Base-by-base conservation (phyloP, 2,797 vertebrate species). In the Onychomys torridus region DNA sequence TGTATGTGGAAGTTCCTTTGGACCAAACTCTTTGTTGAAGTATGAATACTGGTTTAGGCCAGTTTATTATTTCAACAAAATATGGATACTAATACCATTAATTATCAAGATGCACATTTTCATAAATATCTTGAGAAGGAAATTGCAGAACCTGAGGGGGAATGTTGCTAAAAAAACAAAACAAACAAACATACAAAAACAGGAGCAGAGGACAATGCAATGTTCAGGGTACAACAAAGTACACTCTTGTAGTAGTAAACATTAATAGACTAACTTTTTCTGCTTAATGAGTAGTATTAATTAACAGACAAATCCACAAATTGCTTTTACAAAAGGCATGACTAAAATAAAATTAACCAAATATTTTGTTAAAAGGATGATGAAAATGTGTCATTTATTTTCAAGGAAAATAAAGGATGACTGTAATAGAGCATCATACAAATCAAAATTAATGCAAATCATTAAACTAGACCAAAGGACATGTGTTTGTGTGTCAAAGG, bases 321-420 rank as follows among this genome's bases (percentile, higher is more conserved):
- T 73, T 94, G 6, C 5, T 91, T 65, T 96, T 85, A 52, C 57
- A 90, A 93, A 94, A 90, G 37, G 6, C 8, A 87, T 9, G 55
- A 40, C 49, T 92, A 81, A 92, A 92, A 55, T 82, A 88, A 63
- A 46, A 52, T 87, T 77, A 77, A 71, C 43, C 55, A 84, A 81
- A 92, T 89, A 43, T 79, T 90, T 76, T 40, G 8, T 67, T 96
- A 65, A 63, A 83, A 61, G 19, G 7, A 57, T 84, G 9, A 69
- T 89, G 21, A 87, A 93, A 90, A 82, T 49, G 29, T 67, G 19
- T 79, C 63, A 83, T 27, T 96, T 84, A 29, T 75, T 78, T 85
- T 94, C 55, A 91, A 61, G 76, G 37, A 40, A 91, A 79, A 86
- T 14, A 49, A 93, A 88, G 14, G 34, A 59, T 83, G 40, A 90